These are phyloP conservation scores for Dioctria rufipes DNA, from an alignment of 2,888 invertebrate species.

Conservation along the genomic window DNA sequence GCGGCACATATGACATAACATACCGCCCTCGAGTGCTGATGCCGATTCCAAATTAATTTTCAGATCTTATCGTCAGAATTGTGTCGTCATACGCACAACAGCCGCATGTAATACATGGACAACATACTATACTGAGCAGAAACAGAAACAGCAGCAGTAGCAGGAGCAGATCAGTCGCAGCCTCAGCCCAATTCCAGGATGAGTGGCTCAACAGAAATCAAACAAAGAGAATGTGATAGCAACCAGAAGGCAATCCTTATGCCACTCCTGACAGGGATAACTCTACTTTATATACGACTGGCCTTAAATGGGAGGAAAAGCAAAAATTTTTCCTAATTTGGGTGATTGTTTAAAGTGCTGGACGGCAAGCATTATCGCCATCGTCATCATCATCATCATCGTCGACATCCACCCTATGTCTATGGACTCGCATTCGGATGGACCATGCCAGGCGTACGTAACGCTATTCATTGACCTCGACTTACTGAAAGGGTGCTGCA, in stretches of 20 bases:
- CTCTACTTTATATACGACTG: too few relatives aligned
- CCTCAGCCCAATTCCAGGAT: neutral
- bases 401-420: neutral
- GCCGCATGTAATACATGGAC: conserved; percentile 10
- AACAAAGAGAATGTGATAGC: conserved; percentile 5
- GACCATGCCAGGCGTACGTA: conserved; percentile 3
- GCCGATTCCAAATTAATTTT: conserved; percentile 44
- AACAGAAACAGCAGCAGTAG: neutral
- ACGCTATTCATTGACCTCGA: conserved; percentile 27
- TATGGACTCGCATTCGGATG: neutral
- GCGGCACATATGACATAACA: conserved; percentile 17
- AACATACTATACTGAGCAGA: neutral
- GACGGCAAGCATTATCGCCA: neutral
- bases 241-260: conserved; percentile 2
- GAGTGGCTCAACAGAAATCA: neutral
- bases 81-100: conserved; percentile 48
- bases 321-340: conserved; percentile 42
- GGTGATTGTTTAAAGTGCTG: conserved; percentile 40
- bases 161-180: neutral
- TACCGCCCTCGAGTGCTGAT: neutral
- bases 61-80: conserved; percentile 15
- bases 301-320: neutral
- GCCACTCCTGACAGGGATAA: neutral
- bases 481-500: neutral
- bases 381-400: too few relatives aligned